phyloP scores from a whole-genome alignment of 2,113 vertebrate species.

The Salminus brasiliensis region DNA sequence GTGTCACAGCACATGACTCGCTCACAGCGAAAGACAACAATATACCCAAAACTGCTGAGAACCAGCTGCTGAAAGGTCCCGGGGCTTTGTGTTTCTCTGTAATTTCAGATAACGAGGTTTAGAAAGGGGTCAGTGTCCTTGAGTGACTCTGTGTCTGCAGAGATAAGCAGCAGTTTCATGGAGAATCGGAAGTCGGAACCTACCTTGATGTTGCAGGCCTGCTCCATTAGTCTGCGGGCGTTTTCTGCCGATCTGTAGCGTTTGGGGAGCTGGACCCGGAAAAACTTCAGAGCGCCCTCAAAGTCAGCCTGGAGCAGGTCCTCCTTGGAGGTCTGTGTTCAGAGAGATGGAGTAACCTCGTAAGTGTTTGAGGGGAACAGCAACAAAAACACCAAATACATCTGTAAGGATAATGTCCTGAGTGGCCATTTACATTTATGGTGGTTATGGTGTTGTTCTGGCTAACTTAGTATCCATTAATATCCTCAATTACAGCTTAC shows the following conservation, averaged over 20 bases:
- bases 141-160: neutral
- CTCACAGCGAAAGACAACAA: neutral
- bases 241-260: conserved; percentile 97
- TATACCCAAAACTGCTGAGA: neutral
- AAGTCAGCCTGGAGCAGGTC: conserved; percentile 98
- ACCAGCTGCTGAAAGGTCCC: neutral
- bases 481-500: too few species aligned
- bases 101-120: neutral
- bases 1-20: neutral
- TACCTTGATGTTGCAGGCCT: conserved; percentile 99
- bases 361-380: neutral
- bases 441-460: too few species aligned
- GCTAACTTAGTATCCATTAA: too few species aligned
- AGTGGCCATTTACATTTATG: neutral
- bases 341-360: conserved; percentile 11
- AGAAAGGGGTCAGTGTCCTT: neutral
- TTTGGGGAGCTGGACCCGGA: conserved; percentile 96
- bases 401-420: neutral
- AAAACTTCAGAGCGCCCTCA: conserved; percentile 98
- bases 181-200: conserved; percentile 13
- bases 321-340: conserved; percentile 92
- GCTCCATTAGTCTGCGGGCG: conserved; percentile 94
- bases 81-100: neutral
- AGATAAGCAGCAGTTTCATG: neutral
- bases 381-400: neutral